A percentile compares a stretch with the other conserved stretches of the same genome.
phyloP scores from a whole-genome alignment of 1,140 invertebrate genomes.

The Cotesia typhae region DNA sequence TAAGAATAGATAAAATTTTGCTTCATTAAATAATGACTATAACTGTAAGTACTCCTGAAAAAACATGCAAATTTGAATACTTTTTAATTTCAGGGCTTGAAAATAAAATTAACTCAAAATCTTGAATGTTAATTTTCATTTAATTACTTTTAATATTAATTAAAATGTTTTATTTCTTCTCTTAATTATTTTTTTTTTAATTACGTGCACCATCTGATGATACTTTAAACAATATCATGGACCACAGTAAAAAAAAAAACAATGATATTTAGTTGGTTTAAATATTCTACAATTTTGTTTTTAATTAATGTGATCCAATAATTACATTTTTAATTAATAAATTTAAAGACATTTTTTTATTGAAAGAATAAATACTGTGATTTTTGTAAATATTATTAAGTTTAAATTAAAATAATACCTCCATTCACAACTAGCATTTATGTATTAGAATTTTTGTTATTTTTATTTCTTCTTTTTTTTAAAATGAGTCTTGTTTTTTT shows the following conservation, averaged over 20 bases:
- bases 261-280: neutral
- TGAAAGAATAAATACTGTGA: conserved; percentile 10
- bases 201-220: neutral
- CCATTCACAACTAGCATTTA: neutral
- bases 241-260: neutral
- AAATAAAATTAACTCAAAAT: neutral
- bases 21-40: too few species aligned
- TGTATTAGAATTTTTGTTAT: neutral
- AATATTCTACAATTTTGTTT: neutral
- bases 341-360: neutral
- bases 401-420: conserved; percentile 8
- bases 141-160: conserved; percentile 23
- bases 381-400: conserved; percentile 5
- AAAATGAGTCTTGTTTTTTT: neutral
- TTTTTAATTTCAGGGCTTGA: too few species aligned
- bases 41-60: too few species aligned
- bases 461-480: too few species aligned
- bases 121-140: conserved; percentile 4
- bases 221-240: neutral
- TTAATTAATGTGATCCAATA: neutral
- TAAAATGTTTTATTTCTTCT: conserved; percentile 9
- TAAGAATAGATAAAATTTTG: too few species aligned
- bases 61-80: too few species aligned
- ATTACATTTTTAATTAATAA: neutral
- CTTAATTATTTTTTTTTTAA: neutral